phyloP scores from a whole-genome alignment of 2,797 vertebrate species.

The Florisuga fusca region DNA sequence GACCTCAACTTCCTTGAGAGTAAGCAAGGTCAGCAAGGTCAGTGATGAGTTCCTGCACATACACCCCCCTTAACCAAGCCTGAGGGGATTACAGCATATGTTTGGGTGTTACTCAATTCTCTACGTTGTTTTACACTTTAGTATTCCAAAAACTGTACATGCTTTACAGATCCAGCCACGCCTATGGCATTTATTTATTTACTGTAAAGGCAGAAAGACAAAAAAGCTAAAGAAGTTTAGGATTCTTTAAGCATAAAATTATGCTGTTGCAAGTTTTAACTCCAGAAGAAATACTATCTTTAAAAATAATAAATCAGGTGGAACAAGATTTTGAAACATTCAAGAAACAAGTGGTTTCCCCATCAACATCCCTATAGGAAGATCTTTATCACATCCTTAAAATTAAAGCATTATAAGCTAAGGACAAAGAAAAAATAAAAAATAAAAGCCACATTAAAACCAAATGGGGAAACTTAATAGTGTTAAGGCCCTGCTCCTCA shows the following conservation, averaged over 20 bases:
- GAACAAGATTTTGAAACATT: neutral
- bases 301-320: neutral
- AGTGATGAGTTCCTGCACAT: neutral
- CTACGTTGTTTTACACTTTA: neutral
- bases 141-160: neutral
- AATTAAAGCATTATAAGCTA: neutral
- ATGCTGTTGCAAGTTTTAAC: neutral
- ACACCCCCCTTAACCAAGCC: neutral
- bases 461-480: neutral
- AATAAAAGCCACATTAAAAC: neutral
- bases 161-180: neutral
- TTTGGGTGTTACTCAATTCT: neutral
- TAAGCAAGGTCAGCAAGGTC: neutral
- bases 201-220: neutral
- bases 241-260: neutral
- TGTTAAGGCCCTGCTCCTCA: neutral
- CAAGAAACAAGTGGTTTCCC: neutral
- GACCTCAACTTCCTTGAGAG: neutral
- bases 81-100: fast-evolving
- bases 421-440: neutral
- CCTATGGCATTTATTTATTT: neutral
- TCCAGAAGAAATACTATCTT: neutral
- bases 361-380: neutral
- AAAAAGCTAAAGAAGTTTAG: neutral
- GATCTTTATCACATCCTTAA: neutral